These are phyloP conservation scores for Lepidostoma basale DNA, from an alignment of 1,140 invertebrate species.

Conservation along the genomic window DNA sequence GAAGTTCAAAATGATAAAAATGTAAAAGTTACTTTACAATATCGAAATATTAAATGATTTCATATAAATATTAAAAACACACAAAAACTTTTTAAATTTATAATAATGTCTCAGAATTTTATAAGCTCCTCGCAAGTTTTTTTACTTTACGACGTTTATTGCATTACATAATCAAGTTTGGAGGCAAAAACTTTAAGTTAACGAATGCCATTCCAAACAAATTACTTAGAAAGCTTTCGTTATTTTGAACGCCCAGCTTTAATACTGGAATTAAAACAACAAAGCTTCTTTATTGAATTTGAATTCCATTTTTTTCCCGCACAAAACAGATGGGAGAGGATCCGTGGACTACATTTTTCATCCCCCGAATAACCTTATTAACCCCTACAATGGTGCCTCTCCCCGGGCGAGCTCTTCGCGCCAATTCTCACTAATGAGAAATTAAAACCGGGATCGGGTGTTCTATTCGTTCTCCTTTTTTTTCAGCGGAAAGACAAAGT, in stretches of 20 bases:
- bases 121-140: too few species aligned
- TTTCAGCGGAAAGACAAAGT: neutral
- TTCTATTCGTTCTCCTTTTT: constrained; percentile 5
- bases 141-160: too few species aligned
- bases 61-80: too few species aligned
- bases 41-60: too few species aligned
- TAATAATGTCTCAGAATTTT: too few species aligned
- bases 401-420: neutral
- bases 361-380: constrained; percentile 10
- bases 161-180: too few species aligned
- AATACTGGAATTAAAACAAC: constrained; percentile 5
- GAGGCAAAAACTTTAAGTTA: too few species aligned
- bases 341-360: neutral
- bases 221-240: too few species aligned
- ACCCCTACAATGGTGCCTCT: constrained; percentile 3
- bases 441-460: constrained; percentile 5
- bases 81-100: too few species aligned
- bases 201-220: too few species aligned
- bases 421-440: constrained; percentile 15
- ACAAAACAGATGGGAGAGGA: neutral
- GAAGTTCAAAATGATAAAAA: too few species aligned
- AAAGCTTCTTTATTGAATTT: constrained; percentile 9
- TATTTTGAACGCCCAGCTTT: neutral
- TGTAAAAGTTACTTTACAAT: too few species aligned
- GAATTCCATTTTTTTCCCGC: constrained; percentile 1